Evolutionary conservation across 2,888 invertebrate species (phyloP), one percentile per base, ranked within the genome.

Genomic region (Caenorhabditis zanzibari): DNA sequence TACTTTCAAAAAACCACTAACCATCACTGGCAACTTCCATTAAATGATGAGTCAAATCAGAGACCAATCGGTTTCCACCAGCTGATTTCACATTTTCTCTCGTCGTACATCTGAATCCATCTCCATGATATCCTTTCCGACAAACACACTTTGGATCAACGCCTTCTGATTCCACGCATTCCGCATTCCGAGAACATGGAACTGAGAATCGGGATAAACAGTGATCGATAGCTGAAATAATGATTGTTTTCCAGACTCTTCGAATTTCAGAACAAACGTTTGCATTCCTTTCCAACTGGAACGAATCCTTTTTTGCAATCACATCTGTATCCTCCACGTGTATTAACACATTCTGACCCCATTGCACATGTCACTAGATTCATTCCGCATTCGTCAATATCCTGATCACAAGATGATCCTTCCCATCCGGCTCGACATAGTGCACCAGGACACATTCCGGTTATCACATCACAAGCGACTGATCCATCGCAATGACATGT

Each of bases 381-480:
- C 52, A 81, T 66, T n/a, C 64, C 95, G 93, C 97, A 98, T 94
- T 98, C 97, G 94, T 98, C 95, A 93, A 97, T 96, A 94, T 96
- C 96, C 61, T 87, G 79, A 74, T 89, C 82, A 69, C 92, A 92
- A 44, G 84, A 82, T 19, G 49, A 58, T 26, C 92, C 92, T 19
- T 74, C 85, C 86, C 86, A 92, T 24, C 92, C 92, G 22, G 85
- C 75, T 9, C 76, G 81, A 66, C 92, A 92, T 7, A 81, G 73
- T 4, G 82, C 86, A 32, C 85, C 90, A 1, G 89, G 69, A 73
- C 92, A 92, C 54, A 74, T 81, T 52, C 92, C 92, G 41, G 86
- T 86, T 28, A 84, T 71, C 22, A 88, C 87, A 69, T 92, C 91
- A 82, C 92, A 92, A 0, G 91, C 88, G 14, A 89, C 85, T 6